Conservation (phyloP, 2,888 invertebrate genomes). For the Nymphalis c-album region DNA sequence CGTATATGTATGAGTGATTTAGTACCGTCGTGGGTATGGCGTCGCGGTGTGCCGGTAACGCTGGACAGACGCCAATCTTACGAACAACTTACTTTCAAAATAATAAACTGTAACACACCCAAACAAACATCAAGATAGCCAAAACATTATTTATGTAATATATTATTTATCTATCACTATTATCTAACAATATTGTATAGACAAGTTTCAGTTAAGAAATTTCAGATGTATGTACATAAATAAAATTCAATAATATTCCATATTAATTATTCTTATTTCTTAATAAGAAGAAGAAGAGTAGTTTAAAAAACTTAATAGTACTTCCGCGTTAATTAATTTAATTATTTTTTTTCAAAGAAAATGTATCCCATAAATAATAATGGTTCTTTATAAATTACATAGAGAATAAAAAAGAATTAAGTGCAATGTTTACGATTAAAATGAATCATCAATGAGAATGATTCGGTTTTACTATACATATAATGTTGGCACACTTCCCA, state of each 20-base stretch:
- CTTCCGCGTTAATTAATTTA: too few relatives aligned
- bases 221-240: too few relatives aligned
- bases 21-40: conserved; percentile 30
- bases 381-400: background rate
- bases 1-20: conserved; percentile 48
- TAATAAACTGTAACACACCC: conserved; percentile 23
- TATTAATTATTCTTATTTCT: too few relatives aligned
- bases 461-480: conserved; percentile 16
- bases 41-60: conserved; percentile 43
- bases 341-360: too few relatives aligned
- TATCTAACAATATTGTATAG: too few relatives aligned
- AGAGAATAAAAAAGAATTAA: conserved; percentile 10
- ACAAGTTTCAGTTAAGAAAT: too few relatives aligned
- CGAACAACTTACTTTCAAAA: conserved; percentile 40
- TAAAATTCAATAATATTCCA: too few relatives aligned
- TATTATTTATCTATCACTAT: background rate
- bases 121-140: conserved; percentile 27
- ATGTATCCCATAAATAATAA: background rate
- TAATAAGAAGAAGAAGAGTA: too few relatives aligned
- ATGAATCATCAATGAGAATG: conserved; percentile 38
- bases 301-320: too few relatives aligned
- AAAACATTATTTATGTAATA: background rate
- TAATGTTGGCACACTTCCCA: conserved; percentile 35
- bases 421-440: conserved; percentile 34
- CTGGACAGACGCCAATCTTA: conserved; percentile 54